phyloP scores from a whole-genome alignment of 64 coral and sea anemone genomes.

The Stichodactyla helianthus region DNA sequence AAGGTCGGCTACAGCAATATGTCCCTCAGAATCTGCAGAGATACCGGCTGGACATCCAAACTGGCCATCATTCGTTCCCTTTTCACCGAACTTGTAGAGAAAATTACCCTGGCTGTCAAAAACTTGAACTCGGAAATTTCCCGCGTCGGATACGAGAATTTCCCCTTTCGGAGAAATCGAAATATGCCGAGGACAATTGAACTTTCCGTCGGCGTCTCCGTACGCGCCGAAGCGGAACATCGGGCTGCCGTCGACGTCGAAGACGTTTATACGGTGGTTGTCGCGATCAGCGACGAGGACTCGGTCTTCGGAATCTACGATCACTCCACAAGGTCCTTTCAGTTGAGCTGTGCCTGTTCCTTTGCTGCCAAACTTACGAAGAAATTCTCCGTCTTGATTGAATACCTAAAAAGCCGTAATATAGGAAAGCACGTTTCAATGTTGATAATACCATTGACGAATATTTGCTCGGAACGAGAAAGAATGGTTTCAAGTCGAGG shows the following conservation, averaged over 20 bases:
- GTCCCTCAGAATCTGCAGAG: slow-evolving; percentile 67
- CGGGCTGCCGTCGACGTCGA: slow-evolving; percentile 70
- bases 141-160: slow-evolving; percentile 79
- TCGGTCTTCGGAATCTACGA: slow-evolving; percentile 59
- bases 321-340: slow-evolving; percentile 72
- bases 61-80: slow-evolving; percentile 73
- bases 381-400: slow-evolving; percentile 64
- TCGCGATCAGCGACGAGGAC: slow-evolving; percentile 80
- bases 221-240: slow-evolving; percentile 66
- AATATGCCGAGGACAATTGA: slow-evolving; percentile 85
- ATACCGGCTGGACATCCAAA: slow-evolving; percentile 73
- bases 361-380: slow-evolving; percentile 72
- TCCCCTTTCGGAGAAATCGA: slow-evolving; percentile 42
- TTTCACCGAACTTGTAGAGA: slow-evolving; percentile 70
- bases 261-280: slow-evolving; percentile 84
- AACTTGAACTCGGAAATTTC: slow-evolving; percentile 77
- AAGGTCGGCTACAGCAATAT: slow-evolving; percentile 75
- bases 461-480: too few species aligned
- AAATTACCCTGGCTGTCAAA: slow-evolving; percentile 59
- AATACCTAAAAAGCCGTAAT: slow-evolving; percentile 53
- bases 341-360: slow-evolving; percentile 64
- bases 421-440: too few species aligned
- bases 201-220: slow-evolving; percentile 78
- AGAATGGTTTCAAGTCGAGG: too few species aligned
- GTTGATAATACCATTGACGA: too few species aligned